Conservation (phyloP, 1,140 invertebrate genomes). For the Trichonephila clavipes region DNA sequence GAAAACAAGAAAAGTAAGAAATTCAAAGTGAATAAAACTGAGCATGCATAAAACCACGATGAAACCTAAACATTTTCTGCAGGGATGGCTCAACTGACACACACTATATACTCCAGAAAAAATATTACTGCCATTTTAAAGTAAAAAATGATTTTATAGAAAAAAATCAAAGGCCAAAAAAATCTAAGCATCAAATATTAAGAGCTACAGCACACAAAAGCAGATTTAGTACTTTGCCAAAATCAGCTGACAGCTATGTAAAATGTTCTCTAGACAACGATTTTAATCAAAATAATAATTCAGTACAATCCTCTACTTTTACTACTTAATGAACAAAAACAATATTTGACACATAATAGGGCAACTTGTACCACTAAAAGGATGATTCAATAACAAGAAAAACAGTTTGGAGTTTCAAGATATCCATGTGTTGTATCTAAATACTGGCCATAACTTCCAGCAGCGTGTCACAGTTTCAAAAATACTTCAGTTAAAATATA, state of each 20-base stretch:
- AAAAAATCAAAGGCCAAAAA: too few species aligned
- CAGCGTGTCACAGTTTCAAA: conserved; percentile 65
- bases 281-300: not conserved
- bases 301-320: not conserved
- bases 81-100: too few species aligned
- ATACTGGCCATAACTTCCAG: not conserved
- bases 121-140: too few species aligned
- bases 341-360: not conserved
- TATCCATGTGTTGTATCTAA: conserved; percentile 65
- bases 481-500: not conserved
- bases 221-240: not conserved
- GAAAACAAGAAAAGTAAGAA: too few species aligned
- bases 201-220: too few species aligned
- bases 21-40: too few species aligned
- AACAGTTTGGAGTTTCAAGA: not conserved
- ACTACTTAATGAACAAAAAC: not conserved
- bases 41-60: too few species aligned
- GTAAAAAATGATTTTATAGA: too few species aligned
- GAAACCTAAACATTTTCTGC: too few species aligned
- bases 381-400: not conserved
- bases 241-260: conserved; percentile 13
- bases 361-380: not conserved
- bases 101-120: too few species aligned
- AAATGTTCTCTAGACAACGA: not conserved
- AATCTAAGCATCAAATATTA: too few species aligned